Conservation (phyloP, 2,888 invertebrate genomes). For the Synergus umbraculus region DNA sequence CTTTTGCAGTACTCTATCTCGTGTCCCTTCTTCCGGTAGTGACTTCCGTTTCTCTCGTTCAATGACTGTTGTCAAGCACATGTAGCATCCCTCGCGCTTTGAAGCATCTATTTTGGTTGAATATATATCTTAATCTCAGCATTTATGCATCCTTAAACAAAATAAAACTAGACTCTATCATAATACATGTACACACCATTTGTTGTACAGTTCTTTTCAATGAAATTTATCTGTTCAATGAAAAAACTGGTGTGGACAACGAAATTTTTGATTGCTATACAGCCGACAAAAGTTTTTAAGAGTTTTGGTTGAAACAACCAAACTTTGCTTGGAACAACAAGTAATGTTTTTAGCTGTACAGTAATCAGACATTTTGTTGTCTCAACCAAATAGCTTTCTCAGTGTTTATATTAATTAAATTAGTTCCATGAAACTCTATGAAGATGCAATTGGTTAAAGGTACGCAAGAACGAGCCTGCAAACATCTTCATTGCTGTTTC, state of each 20-base stretch:
- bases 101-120: background rate
- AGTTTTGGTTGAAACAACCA: no score
- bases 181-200: no score
- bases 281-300: no score
- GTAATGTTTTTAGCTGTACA: no score
- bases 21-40: conserved; percentile 33
- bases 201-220: no score
- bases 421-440: background rate
- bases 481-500: background rate
- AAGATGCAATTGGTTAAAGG: background rate
- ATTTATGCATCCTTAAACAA: background rate
- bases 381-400: background rate
- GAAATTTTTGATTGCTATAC: no score
- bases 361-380: background rate
- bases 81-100: background rate
- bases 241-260: no score
- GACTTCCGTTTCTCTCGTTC: conserved; percentile 36
- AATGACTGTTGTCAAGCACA: background rate
- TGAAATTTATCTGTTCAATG: no score
- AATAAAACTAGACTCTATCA: background rate
- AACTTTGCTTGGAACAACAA: no score
- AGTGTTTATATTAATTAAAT: background rate
- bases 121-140: background rate
- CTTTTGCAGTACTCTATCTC: conserved; percentile 34
- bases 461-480: background rate